phyloP scores from a whole-genome alignment of 2,113 vertebrate species.

The Gobiocypris rarus region DNA sequence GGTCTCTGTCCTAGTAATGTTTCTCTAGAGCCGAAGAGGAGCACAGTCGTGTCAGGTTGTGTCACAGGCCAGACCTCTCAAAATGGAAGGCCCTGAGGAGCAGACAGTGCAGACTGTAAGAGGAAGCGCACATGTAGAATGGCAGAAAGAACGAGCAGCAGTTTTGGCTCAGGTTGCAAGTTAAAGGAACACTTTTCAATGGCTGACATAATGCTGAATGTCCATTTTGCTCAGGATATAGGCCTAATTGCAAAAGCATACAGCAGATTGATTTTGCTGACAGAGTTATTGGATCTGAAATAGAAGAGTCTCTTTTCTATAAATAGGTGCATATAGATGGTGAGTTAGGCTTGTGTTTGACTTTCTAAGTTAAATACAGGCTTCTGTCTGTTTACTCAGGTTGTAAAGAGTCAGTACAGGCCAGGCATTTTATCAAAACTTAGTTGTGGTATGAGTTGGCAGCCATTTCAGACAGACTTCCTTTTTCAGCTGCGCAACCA shows the following conservation, averaged over 20 bases:
- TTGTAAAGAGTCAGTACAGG: conserved; percentile 55
- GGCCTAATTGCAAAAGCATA: conserved; percentile 21
- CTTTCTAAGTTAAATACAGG: conserved; percentile 16
- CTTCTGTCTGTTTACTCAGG: conserved; percentile 51
- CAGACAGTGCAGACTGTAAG: conserved; percentile 55
- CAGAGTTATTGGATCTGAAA: conserved; percentile 1
- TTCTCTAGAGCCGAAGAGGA: conserved; percentile 34
- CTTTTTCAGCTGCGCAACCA: conserved; percentile 67
- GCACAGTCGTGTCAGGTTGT: conserved; percentile 47
- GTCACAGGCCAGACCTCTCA: conserved; percentile 63
- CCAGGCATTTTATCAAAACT: conserved; percentile 63
- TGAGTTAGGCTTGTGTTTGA: conserved; percentile 27
- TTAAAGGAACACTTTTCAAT: conserved; percentile 27
- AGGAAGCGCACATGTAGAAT: conserved; percentile 50
- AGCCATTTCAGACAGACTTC: conserved; percentile 75
- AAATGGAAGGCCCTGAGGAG: conserved; percentile 65
- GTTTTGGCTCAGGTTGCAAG: conserved; percentile 19
- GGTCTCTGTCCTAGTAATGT: conserved; percentile 39
- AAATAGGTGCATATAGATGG: conserved; percentile 18
- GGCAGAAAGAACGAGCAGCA: conserved; percentile 22
- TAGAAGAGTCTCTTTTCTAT: neutral
- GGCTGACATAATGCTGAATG: conserved; percentile 31
- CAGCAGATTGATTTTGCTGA: neutral
- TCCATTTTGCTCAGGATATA: conserved; percentile 27
- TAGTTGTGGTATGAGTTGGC: conserved; percentile 67